A percentile compares a stretch with the other conserved stretches of the same genome.
These are phyloP conservation scores for Xyrauchen texanus DNA, from an alignment of 2,113 vertebrate species.

Conservation along the genomic window DNA sequence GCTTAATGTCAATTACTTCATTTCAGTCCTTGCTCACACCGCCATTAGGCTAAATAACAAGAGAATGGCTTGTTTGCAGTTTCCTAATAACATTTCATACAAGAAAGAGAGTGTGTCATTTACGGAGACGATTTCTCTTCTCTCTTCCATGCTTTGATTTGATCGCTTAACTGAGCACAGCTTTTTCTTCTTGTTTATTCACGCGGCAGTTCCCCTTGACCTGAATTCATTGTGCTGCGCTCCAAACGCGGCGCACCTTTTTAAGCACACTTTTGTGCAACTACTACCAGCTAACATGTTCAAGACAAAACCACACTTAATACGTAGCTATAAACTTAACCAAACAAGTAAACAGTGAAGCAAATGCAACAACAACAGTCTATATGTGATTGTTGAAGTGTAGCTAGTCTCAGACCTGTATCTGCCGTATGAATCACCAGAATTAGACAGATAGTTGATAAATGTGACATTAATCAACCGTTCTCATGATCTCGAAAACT, in stretches of 20 bases:
- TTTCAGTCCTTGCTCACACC: neutral
- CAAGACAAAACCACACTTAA: neutral
- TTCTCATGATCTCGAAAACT: neutral
- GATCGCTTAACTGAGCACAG: slow-evolving; percentile 77
- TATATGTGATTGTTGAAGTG: too few species aligned
- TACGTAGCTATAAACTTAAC: slow-evolving; percentile 9
- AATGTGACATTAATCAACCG: neutral
- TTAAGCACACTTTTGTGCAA: neutral
- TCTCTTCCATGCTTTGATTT: slow-evolving; percentile 69
- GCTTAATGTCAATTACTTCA: neutral
- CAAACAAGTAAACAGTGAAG: neutral
- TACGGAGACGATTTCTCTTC: slow-evolving; percentile 26
- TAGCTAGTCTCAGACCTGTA: too few species aligned
- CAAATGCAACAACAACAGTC: too few species aligned
- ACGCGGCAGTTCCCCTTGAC: slow-evolving; percentile 75
- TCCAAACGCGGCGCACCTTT: slow-evolving; percentile 1
- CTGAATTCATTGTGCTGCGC: slow-evolving; percentile 62
- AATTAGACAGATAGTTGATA: too few species aligned
- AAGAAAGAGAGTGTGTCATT: slow-evolving; percentile 6
- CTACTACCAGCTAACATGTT: neutral
- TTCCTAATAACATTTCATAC: slow-evolving; percentile 14
- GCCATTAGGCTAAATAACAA: neutral
- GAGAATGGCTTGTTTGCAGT: slow-evolving; percentile 1
- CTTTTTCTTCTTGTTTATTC: slow-evolving; percentile 86
- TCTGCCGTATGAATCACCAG: too few species aligned